A percentile compares a stretch with the other conserved stretches of the same genome.
These are phyloP conservation scores for Aphis craccivora DNA, from an alignment of 1,140 invertebrate genomes.

Conservation along the genomic window DNA sequence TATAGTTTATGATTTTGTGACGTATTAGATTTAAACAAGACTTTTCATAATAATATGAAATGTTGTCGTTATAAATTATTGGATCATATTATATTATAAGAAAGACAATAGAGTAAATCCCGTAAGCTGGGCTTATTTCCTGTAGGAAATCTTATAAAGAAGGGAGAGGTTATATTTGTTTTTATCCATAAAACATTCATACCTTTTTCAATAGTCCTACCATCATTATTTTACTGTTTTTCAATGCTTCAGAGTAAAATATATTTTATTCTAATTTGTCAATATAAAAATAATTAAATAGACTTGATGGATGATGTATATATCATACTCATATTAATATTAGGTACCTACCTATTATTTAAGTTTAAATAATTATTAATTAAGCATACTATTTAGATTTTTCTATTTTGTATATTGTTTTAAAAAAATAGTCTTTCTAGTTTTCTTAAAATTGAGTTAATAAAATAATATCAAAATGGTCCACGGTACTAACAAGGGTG, in stretches of 20 bases:
- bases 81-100: not conserved
- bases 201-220: not conserved
- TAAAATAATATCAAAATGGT: no score
- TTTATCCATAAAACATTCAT: not conserved
- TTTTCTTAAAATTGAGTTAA: no score
- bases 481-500: no score
- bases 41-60: not conserved
- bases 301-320: not conserved
- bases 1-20: not conserved
- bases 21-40: not conserved
- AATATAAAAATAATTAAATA: not conserved
- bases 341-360: not conserved
- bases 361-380: not conserved
- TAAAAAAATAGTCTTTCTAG: no score
- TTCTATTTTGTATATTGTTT: no score
- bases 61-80: slow-evolving; percentile 29
- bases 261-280: not conserved
- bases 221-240: not conserved
- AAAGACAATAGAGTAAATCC: slow-evolving; percentile 11
- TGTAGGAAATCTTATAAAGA: not conserved
- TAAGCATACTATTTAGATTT: not conserved
- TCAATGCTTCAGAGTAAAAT: not conserved
- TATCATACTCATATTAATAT: no score
- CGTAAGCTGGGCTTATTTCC: not conserved
- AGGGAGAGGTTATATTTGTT: slow-evolving; percentile 15